phyloP scores from a whole-genome alignment of 1,140 invertebrate species.

The Geopemphigus sp. region DNA sequence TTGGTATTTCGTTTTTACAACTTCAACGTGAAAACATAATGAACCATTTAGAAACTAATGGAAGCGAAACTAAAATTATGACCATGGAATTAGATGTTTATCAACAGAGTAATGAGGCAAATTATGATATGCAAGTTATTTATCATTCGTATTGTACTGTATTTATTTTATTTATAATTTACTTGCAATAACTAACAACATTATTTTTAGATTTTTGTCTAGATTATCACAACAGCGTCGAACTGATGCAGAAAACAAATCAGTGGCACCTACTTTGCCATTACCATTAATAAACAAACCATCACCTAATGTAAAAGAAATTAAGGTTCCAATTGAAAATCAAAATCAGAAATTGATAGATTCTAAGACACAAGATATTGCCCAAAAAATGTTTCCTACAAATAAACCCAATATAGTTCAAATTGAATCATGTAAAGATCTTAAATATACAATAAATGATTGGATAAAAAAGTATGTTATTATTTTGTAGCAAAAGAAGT shows the following conservation, averaged over 20 bases:
- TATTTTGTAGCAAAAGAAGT: background rate
- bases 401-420: conserved; percentile 12
- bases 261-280: conserved; percentile 30
- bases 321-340: conserved; percentile 10
- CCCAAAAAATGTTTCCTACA: conserved; percentile 37
- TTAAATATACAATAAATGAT: background rate
- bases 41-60: conserved; percentile 84
- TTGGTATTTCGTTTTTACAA: conserved; percentile 92
- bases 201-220: conserved; percentile 65
- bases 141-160: background rate
- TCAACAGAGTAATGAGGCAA: conserved; percentile 82
- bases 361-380: conserved; percentile 34
- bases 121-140: conserved; percentile 73
- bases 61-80: conserved; percentile 76
- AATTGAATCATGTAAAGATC: conserved; percentile 24
- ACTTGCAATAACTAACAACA: conserved; percentile 12
- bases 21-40: conserved; percentile 85
- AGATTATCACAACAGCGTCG: conserved; percentile 70
- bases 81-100: conserved; percentile 80
- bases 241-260: conserved; percentile 64
- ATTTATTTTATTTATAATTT: background rate
- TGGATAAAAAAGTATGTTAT: background rate
- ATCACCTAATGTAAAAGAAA: conserved; percentile 16
- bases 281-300: conserved; percentile 43
- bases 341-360: background rate